Evolutionary conservation across 2,888 invertebrate species (phyloP), one percentile per base, ranked within the genome.

Genomic region (Synanthedon andrenaeformis): DNA sequence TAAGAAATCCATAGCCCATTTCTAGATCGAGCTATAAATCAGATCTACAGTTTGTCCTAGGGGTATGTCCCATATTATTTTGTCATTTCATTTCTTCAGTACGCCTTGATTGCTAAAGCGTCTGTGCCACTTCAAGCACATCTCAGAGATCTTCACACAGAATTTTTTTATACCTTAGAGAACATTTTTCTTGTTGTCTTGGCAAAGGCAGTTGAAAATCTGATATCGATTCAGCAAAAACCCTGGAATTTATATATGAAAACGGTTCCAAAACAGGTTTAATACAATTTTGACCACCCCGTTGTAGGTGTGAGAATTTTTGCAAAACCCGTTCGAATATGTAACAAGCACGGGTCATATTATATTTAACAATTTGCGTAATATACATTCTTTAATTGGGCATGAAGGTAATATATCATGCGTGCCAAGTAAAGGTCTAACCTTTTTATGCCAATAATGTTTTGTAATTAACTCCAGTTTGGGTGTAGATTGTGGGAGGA

Each of bases 171-270:
- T 52, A 58, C 57, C 53, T 56, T 56, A 42, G 51, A 51, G 50
- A 49, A 41, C 76, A 77, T 78, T 56, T 23, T 59, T 70, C 64
- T 41, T 64, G 69, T 66, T 67, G 55, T 62, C 60, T 61, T 61
- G 51, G 55, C 69, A 61, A 67, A 65, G 64, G 61, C 65, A 63
- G 60, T 62, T 57, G 58, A 59, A 62, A 66, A 63, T 68, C 64
- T 78, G 73, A 65, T 65, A 59, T 58, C 58, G 53, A 54, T 57
- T 54, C 55, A 59, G 59, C 58, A 57, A 53, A 63, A 61, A 56
- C 66, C 62, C 60, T 63, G 58, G 64, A 67, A 69, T 77, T 75
- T 79, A 78, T 79, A 79, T 68, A 59, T 62, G 57, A 67, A 69
- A 70, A 64, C 61, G 57, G 57, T 55, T 35, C 55, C 53, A 64